Percentiles rank a stretch among this genome's conserved stretches.
Conservation (phyloP, 2,113 vertebrate genomes). For the Urocolius indicus region DNA sequence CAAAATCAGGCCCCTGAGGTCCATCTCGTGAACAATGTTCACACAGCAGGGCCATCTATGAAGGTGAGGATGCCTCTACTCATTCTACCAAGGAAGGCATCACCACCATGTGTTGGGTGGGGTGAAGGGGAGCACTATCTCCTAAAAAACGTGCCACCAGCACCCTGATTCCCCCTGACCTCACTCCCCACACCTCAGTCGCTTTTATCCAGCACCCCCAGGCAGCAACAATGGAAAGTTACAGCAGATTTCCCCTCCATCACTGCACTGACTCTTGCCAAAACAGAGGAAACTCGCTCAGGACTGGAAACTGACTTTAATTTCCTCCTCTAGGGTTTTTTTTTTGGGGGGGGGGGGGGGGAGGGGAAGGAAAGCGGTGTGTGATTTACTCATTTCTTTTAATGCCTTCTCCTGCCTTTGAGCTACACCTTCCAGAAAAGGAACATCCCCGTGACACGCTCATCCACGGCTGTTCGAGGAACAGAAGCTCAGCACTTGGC, state of each 20-base stretch:
- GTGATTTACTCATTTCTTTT: background rate
- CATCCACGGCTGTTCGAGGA: background rate
- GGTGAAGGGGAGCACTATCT: background rate
- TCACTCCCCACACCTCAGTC: background rate
- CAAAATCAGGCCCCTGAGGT: background rate
- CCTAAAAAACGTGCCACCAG: background rate
- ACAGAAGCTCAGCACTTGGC: background rate
- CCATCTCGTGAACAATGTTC: background rate
- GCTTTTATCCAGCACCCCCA: constrained; percentile 41
- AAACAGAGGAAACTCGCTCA: constrained; percentile 32
- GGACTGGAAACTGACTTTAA: constrained; percentile 37
- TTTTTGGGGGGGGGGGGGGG: background rate
- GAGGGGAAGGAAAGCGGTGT: no score
- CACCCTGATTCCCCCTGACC: no score
- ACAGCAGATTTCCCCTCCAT: background rate
- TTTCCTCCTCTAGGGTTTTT: constrained; percentile 50
- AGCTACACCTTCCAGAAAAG: background rate
- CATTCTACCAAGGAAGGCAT: background rate
- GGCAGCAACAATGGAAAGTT: constrained; percentile 55
- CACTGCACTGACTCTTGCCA: background rate
- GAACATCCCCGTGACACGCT: background rate
- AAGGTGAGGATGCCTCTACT: background rate
- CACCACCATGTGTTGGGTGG: background rate
- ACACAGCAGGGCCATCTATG: background rate
- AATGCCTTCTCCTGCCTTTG: background rate